Conservation (phyloP, 2,797 vertebrate species). For the Coreius guichenoti region DNA sequence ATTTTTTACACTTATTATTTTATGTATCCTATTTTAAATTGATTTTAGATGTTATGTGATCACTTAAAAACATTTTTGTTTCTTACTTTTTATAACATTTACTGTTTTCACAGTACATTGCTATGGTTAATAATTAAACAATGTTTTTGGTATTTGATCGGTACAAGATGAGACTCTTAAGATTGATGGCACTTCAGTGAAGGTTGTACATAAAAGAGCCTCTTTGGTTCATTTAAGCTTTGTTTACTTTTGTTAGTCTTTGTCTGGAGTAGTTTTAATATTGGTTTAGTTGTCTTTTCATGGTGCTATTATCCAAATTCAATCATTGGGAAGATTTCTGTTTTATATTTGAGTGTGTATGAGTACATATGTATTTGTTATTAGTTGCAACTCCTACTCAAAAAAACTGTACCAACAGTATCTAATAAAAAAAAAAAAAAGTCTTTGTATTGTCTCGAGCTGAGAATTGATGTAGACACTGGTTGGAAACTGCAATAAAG, state of each 20-base stretch:
- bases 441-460: neutral
- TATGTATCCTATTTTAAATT: neutral
- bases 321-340: neutral
- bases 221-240: neutral
- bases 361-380: neutral
- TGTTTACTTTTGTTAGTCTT: constrained; percentile 23
- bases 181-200: constrained; percentile 10
- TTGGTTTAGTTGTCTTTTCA: constrained; percentile 6
- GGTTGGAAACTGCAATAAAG: neutral
- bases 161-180: neutral
- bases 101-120: constrained; percentile 4
- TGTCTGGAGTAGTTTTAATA: constrained; percentile 3
- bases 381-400: neutral
- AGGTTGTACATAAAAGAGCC: constrained; percentile 15
- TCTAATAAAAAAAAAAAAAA: neutral
- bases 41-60: neutral
- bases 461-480: neutral
- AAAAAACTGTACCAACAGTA: neutral
- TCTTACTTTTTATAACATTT: neutral
- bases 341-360: constrained; percentile 2
- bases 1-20: neutral
- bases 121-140: neutral
- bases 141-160: neutral
- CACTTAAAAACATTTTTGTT: neutral
- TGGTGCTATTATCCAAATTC: neutral